phyloP scores from a whole-genome alignment of 2,888 invertebrate genomes.

The Seira ritae region DNA sequence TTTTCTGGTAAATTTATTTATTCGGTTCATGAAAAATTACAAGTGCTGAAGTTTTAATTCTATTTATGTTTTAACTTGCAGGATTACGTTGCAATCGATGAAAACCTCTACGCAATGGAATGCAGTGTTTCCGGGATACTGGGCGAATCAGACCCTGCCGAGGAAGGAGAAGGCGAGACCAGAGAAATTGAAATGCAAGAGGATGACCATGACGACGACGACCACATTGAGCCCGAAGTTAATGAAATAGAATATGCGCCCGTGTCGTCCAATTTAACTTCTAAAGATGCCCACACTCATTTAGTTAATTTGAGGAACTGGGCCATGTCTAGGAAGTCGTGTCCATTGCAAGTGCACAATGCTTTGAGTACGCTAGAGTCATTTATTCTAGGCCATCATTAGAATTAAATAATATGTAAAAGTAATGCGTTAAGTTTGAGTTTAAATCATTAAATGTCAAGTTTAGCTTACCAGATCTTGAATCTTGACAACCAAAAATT shows the following conservation, averaged over 20 bases:
- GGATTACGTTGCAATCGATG: slow-evolving; percentile 45
- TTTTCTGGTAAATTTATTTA: slow-evolving; percentile 35
- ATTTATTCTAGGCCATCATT: slow-evolving; percentile 34
- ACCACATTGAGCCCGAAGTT: background rate
- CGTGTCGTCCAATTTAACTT: slow-evolving; percentile 3
- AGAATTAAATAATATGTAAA: background rate
- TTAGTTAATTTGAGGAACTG: slow-evolving; percentile 31
- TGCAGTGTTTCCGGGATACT: slow-evolving; percentile 16
- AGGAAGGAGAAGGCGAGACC: too few species aligned
- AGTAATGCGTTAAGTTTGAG: too few species aligned
- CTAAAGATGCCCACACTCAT: slow-evolving; percentile 26
- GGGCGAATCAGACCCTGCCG: background rate
- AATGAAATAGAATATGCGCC: background rate
- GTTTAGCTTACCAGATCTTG: too few species aligned
- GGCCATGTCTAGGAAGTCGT: slow-evolving; percentile 30
- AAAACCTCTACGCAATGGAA: slow-evolving; percentile 39
- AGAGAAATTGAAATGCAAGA: background rate
- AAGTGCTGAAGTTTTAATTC: too few species aligned
- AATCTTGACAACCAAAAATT: too few species aligned
- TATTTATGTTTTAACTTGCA: background rate
- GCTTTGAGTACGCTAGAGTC: slow-evolving; percentile 44
- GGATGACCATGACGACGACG: background rate
- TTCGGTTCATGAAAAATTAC: too few species aligned
- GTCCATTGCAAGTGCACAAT: slow-evolving; percentile 42
- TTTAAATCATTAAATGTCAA: too few species aligned